Percentiles rank a stretch among this genome's conserved stretches.
Conservation (phyloP, 64 coral and sea anemone genomes). For the Porites australiensis region DNA sequence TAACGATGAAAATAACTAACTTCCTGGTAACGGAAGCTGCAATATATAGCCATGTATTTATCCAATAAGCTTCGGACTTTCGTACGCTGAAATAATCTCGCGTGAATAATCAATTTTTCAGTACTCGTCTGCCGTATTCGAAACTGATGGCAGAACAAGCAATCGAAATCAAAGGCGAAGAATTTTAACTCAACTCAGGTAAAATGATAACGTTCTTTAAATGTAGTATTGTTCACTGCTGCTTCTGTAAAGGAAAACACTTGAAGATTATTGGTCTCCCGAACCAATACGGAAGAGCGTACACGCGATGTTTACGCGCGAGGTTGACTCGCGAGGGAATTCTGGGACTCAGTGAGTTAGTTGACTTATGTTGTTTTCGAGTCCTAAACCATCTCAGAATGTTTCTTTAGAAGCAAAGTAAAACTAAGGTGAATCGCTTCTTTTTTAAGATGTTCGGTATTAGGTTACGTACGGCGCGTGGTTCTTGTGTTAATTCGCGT, state of each 20-base stretch:
- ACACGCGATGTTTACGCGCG: not conserved
- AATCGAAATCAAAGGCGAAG: not conserved
- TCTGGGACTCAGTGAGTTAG: no score
- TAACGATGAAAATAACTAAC: constrained; percentile 16
- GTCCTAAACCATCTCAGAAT: no score
- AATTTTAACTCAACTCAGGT: constrained; percentile 5
- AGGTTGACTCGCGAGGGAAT: not conserved
- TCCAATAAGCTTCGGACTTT: not conserved
- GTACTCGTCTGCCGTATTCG: not conserved
- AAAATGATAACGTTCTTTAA: not conserved
- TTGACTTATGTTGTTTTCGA: no score
- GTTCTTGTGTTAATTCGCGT: constrained; percentile 12
- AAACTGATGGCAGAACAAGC: not conserved
- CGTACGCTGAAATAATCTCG: not conserved
- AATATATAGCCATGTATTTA: not conserved
- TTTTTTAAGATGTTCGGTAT: no score
- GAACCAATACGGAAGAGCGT: not conserved
- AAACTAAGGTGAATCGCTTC: no score
- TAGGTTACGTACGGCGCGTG: not conserved
- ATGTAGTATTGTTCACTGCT: not conserved
- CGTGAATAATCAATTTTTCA: not conserved
- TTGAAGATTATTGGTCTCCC: not conserved
- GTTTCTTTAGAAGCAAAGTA: no score
- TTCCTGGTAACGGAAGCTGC: constrained; percentile 3
- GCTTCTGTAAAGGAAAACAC: not conserved